Conservation (phyloP, 2,797 vertebrate species). For the Pangasius krempfi region DNA sequence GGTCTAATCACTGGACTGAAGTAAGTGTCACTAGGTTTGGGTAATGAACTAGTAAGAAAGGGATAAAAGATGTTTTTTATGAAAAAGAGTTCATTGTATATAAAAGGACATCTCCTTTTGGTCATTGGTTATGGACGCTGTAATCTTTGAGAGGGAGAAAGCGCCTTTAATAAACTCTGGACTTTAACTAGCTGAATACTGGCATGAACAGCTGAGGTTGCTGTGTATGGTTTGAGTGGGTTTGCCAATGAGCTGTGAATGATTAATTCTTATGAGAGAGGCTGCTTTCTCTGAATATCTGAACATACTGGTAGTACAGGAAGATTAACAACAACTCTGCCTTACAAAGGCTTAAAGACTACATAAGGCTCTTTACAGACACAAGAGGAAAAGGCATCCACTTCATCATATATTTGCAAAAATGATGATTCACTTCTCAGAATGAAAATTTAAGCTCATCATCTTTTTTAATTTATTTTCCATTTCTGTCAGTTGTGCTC, state of each 20-base stretch:
- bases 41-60: not conserved
- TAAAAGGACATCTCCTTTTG: not conserved
- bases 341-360: slow-evolving; percentile 11
- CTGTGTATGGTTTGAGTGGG: slow-evolving; percentile 5
- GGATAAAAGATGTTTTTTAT: slow-evolving; percentile 13
- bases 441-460: not conserved
- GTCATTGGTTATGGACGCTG: not conserved
- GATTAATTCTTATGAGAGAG: not conserved
- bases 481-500: not conserved
- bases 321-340: not conserved
- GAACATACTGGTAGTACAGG: not conserved
- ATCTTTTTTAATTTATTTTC: not conserved
- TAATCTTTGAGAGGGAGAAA: not conserved
- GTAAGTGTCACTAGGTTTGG: not conserved
- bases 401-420: slow-evolving; percentile 7
- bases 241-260: slow-evolving; percentile 28
- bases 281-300: not conserved
- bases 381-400: not conserved
- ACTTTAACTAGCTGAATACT: not conserved
- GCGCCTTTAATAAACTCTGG: not conserved
- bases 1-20: not conserved
- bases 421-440: not conserved
- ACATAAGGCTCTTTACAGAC: slow-evolving; percentile 7
- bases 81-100: not conserved
- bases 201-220: slow-evolving; percentile 1